Evolutionary conservation across 2,888 invertebrate species (phyloP), one percentile per base, ranked within the genome.

Genomic region (Lordiphosa fenestrarum): DNA sequence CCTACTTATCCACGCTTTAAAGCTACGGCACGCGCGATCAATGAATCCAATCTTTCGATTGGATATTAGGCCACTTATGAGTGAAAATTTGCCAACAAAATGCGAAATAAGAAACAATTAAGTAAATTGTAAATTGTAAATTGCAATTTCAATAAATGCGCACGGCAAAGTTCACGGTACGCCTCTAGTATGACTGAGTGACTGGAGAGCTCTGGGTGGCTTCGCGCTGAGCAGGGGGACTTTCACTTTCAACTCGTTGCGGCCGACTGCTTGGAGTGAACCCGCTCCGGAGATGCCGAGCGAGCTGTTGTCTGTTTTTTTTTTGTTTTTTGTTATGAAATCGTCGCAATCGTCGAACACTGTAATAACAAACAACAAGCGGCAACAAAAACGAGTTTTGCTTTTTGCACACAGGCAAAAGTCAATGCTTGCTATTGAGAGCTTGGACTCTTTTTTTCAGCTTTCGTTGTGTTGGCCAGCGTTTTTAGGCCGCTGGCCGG

Each of bases 71-170:
- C 50, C 66, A 67, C 75, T 76, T 83, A 78, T 84, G 66, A 71
- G 77, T 63, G 77, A 73, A 78, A 83, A 78, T 76, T 69, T 52
- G 53, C 75, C 59, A 53, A 63, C 66, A 70, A 74, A 67, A 66
- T 70, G 69, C 36, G 56, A 50, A 48, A 48, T 35, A 52, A 61
- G 44, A 80, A 77, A 77, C 61, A 78, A 78, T 84, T 81, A 84
- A 71, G 71, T 60, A 66, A 76, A 83, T 75, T 83, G 75, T 60
- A 66, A 76, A 83, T 75, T 83, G 75, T 78, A 62, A 75, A 80
- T 72, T 76, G 81, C 62, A 71, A 80, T 76, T 78, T 81, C 66
- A 78, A 77, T 77, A 82, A 83, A 66, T 66, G 81, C 58, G 76
- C 73, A 54, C 83, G 58, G 65, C 69, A 71, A 66, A 71, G 77